These are phyloP conservation scores for Perccottus glenii DNA, from an alignment of 2,113 vertebrate species.

Conservation along the genomic window DNA sequence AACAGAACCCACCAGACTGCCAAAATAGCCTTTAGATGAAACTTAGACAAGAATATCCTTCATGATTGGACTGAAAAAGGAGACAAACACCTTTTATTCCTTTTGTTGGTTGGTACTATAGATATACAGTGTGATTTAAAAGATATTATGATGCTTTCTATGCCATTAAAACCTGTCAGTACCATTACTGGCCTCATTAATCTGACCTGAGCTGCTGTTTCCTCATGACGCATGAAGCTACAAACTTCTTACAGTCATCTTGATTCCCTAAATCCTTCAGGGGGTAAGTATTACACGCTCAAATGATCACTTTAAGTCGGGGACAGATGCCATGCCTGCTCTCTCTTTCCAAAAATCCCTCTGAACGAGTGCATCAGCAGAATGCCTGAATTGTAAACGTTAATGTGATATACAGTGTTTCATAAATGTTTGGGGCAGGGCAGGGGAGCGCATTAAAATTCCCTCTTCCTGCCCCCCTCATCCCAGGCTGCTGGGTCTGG, in stretches of 20 bases:
- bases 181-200: not conserved
- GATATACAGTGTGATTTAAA: no score
- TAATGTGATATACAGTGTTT: slow-evolving; percentile 47
- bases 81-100: no score
- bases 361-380: slow-evolving; percentile 47
- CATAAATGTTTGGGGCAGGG: slow-evolving; percentile 12
- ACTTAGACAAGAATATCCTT: no score
- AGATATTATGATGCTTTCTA: not conserved
- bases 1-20: slow-evolving; percentile 57
- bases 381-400: slow-evolving; percentile 44
- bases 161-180: not conserved
- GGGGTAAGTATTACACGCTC: slow-evolving; percentile 20
- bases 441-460: slow-evolving; percentile 52
- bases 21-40: slow-evolving; percentile 34
- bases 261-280: slow-evolving; percentile 26
- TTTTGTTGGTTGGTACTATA: no score
- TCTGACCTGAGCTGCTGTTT: slow-evolving; percentile 4
- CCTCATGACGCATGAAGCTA: slow-evolving; percentile 14
- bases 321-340: slow-evolving; percentile 10
- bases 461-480: slow-evolving; percentile 32
- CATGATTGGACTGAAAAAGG: no score
- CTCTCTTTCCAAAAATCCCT: slow-evolving; percentile 33
- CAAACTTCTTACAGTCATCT: slow-evolving; percentile 28
- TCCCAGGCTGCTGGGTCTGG: slow-evolving; percentile 35
- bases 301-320: slow-evolving; percentile 14